Evolutionary conservation across 2,113 vertebrate species (phyloP), one percentile per base, ranked within the genome.

Genomic region (Illadopsis cleaveri): DNA sequence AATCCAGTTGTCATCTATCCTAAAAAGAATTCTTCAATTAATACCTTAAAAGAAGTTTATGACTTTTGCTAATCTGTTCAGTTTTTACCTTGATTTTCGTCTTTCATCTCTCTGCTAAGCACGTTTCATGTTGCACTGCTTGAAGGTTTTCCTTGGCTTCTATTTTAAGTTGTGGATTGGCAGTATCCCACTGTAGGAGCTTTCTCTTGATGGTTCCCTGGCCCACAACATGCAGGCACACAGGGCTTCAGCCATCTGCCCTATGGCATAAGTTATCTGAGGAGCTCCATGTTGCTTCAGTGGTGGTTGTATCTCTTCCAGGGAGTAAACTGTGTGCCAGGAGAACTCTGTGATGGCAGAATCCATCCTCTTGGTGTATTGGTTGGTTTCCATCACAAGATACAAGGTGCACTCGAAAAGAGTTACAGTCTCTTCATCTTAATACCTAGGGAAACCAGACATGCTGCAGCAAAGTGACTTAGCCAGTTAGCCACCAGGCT

Each of bases 141-240:
- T 70, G 68, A 61, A 81, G 47, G 37, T 81, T 93, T 94, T 88
- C 64, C 51, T 92, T 83, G 82, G 60, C 79, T 94, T 28, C 88
- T 89, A 0, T 81, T 88, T 70, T 56, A 56, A 73, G 35, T 40
- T 60, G 72, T 1, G 2, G 64, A 44, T 73, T 94, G 89, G 12
- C 57, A 64, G 15, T 51, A 33, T 64, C n/a, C 84, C 38, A 3
- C 42, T 33, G 28, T 37, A 24, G 72, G 76, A 86, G 50, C 35
- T 81, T 47, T 51, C 42, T 65, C 61, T 57, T 70, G 27, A 42
- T 8, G 2, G 44, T 72, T 92, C 58, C 8, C n/a, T 77, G n/a
- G 38, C 65, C 51, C 57, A 76, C 40, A n/a, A 0, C 16, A 6
- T 3, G 53, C 57, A 50, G 70, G 20, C 61, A 22, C 6, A 0